Evolutionary conservation across 2,888 invertebrate genomes (phyloP), one percentile per base, ranked within the genome.

Genomic region (Sinelater perroti): DNA sequence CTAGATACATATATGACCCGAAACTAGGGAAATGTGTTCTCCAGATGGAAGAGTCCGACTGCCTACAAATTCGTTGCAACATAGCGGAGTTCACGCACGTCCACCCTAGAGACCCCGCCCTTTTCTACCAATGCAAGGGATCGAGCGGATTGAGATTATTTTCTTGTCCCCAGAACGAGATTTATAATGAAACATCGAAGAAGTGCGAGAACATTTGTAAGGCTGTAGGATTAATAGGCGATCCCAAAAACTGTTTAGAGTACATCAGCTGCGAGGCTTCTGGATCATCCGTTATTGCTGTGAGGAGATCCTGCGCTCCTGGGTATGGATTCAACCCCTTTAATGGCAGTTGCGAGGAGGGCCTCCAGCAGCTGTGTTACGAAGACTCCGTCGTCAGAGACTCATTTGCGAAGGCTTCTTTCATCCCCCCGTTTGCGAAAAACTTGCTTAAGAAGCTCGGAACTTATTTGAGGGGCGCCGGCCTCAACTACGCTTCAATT

Each of bases 291-390:
- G 8, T 7, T 1, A 4, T 16, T 4, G 11, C 44, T 7, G 7
- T n/a, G 6, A 14, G 8, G 11, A 14, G 3, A 13, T 28, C 1
- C n/a, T 44, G 44, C 7, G 1, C 8, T 5, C 10, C 17, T 1
- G 44, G 44, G 2, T 44, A 17, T 30, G 44, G 44, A 18, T 44
- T 44, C n/a, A 44, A 30, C 8, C 26, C 30, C n/a, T 5, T 18
- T 5, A 4, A 3, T 4, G 28, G 28, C 8, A 8, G 13, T 18
- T 44, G 44, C 13, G 17, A 44, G 11, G 30, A 28, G 14, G 30
- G 28, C 8, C 18, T 44, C 17, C 3, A 44, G 1, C 1, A 8
- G n/a, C 10, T 44, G 1, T 44, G 44, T n/a, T 28, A 10, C 18
- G 44, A 44, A 30, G 30, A 30, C 4, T 10, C 28, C 1, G 6